Evolutionary conservation across 2,797 vertebrate genomes (phyloP).

Genomic region (Bovichtus diacanthus): DNA sequence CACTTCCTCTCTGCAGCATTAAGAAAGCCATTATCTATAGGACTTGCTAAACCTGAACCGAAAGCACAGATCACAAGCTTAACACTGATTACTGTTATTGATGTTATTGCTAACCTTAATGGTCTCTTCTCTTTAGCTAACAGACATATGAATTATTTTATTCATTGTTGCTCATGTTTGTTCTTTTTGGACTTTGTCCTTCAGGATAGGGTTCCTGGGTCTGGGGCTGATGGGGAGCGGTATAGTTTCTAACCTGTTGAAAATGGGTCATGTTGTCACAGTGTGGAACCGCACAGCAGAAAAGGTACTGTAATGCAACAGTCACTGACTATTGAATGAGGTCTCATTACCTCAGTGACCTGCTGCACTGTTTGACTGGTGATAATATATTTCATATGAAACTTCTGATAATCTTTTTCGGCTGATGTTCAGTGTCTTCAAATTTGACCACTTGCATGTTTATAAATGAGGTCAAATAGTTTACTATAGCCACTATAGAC

Average conservation of each 20-base stretch:
- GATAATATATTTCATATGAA: not conserved
- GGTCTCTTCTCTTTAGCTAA: not conserved
- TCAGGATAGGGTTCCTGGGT: slow-evolving; percentile 98
- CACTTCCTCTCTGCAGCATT: not conserved
- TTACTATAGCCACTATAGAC: too few relatives aligned
- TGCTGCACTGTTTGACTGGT: not conserved
- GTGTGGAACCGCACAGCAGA: slow-evolving; percentile 99
- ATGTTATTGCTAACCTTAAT: not conserved
- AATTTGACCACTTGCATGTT: not conserved
- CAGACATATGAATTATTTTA: not conserved
- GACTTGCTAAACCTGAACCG: not conserved
- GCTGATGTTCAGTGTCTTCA: not conserved
- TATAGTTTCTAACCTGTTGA: slow-evolving; percentile 97
- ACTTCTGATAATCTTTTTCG: not conserved
- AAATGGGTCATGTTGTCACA: slow-evolving; percentile 98
- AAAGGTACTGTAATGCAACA: slow-evolving; percentile 85
- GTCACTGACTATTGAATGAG: not conserved
- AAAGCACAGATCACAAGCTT: not conserved
- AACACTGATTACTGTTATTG: not conserved
- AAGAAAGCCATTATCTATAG: not conserved
- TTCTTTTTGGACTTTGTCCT: slow-evolving; percentile 14
- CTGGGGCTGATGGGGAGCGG: slow-evolving; percentile 98
- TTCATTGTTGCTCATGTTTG: not conserved
- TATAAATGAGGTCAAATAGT: not conserved
- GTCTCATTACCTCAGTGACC: not conserved